Evolutionary conservation across 2,888 invertebrate species (phyloP).

Genomic region (Xestia c-nigrum): DNA sequence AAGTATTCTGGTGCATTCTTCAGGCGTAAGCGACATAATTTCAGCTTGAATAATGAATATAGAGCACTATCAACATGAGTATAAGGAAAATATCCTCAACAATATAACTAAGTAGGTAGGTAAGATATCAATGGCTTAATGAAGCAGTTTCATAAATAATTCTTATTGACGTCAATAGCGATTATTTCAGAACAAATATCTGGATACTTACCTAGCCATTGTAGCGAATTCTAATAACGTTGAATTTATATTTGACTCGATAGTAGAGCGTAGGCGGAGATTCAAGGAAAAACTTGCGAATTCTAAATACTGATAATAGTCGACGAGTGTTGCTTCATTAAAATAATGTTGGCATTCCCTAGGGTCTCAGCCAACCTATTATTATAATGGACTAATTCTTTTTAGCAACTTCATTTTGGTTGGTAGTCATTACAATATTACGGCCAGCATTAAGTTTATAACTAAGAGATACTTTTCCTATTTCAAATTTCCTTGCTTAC

Average conservation of each 20-base stretch:
- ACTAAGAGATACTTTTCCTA: no score
- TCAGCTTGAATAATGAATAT: no score
- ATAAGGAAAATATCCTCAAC: neutral
- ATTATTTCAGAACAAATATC: constrained; percentile 8
- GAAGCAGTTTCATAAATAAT: neutral
- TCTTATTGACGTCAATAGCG: constrained; percentile 1
- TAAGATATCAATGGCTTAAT: neutral
- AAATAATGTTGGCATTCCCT: neutral
- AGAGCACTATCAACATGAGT: no score
- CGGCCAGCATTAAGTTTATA: neutral
- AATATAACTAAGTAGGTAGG: neutral
- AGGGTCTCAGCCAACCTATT: neutral
- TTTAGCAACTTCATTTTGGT: neutral
- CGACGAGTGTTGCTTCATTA: neutral
- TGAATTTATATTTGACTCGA: constrained; percentile 12
- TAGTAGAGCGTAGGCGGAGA: neutral
- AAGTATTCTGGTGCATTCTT: no score
- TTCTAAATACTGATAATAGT: neutral
- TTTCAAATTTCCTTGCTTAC: no score
- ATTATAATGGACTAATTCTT: neutral
- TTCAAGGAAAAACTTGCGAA: neutral
- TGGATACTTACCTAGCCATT: neutral
- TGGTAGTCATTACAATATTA: neutral
- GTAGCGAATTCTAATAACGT: constrained; percentile 18
- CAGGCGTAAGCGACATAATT: no score